Evolutionary conservation across 2,113 vertebrate species (phyloP).

Genomic region (Aphyosemion australe): DNA sequence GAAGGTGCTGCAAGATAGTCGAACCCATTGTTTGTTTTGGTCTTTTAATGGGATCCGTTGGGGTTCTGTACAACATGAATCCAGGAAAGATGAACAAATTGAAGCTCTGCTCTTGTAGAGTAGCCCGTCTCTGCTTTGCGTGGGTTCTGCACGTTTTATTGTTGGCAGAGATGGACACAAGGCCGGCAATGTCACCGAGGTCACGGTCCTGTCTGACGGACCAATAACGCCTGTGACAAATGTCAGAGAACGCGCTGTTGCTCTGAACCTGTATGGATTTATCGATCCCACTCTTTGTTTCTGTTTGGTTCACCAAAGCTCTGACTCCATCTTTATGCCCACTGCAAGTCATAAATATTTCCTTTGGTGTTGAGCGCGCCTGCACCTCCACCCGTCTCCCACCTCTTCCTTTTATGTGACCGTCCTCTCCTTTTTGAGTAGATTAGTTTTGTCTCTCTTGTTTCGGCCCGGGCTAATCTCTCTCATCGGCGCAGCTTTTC

Average conservation of each 20-base stretch:
- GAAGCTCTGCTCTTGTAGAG: not conserved
- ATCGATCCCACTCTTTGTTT: slow-evolving; percentile 73
- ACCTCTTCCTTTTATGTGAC: slow-evolving; percentile 63
- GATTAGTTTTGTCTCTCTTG: slow-evolving; percentile 69
- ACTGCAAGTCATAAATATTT: slow-evolving; percentile 69
- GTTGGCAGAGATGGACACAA: slow-evolving; percentile 22
- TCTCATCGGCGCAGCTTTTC: slow-evolving; percentile 63
- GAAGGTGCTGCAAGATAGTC: slow-evolving; percentile 8
- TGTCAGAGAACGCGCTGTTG: slow-evolving; percentile 51
- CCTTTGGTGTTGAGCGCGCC: slow-evolving; percentile 56
- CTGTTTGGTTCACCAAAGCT: slow-evolving; percentile 51
- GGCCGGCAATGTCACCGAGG: slow-evolving; percentile 43
- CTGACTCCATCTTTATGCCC: slow-evolving; percentile 56
- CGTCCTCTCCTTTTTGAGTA: slow-evolving; percentile 56
- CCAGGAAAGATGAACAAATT: not conserved
- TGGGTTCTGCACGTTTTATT: slow-evolving; percentile 20
- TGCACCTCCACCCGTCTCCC: slow-evolving; percentile 41
- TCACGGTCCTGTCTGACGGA: slow-evolving; percentile 46
- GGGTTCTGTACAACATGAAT: slow-evolving; percentile 25
- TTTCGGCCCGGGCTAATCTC: slow-evolving; percentile 66
- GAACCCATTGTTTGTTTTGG: slow-evolving; percentile 11
- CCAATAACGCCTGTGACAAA: slow-evolving; percentile 67
- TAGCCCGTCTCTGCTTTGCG: slow-evolving; percentile 4
- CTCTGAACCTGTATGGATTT: slow-evolving; percentile 71
- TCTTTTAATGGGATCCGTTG: slow-evolving; percentile 19